Evolutionary conservation across 2,888 invertebrate genomes (phyloP).

Genomic region (Anthoptus insignis): DNA sequence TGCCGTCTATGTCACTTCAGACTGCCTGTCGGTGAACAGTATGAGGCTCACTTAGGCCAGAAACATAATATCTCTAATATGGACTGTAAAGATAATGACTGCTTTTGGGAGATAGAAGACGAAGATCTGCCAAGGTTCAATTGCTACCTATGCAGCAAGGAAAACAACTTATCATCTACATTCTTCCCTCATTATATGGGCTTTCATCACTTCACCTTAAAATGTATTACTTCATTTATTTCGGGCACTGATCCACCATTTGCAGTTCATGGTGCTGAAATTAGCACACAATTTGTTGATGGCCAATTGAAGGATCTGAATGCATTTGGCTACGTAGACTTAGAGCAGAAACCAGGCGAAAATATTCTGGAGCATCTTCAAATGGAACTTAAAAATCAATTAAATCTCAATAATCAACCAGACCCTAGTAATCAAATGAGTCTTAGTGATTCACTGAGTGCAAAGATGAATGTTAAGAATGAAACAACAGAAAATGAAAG

Average conservation of each 20-base stretch:
- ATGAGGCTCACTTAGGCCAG: constrained; percentile 71
- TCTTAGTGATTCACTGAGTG: constrained; percentile 52
- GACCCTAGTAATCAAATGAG: constrained; percentile 51
- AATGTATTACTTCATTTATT: constrained; percentile 72
- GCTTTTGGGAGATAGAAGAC: constrained; percentile 71
- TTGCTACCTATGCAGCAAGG: constrained; percentile 74
- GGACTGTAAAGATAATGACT: constrained; percentile 62
- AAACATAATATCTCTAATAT: constrained; percentile 75
- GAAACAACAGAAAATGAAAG: constrained; percentile 54
- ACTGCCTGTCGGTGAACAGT: constrained; percentile 70
- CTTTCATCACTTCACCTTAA: constrained; percentile 77
- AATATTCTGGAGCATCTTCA: constrained; percentile 17
- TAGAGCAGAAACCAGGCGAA: constrained; percentile 55
- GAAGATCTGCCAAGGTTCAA: constrained; percentile 64
- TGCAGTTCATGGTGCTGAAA: constrained; percentile 71
- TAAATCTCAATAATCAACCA: constrained; percentile 47
- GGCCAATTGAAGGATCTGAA: constrained; percentile 64
- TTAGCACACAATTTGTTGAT: constrained; percentile 71
- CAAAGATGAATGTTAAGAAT: constrained; percentile 57
- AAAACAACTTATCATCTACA: constrained; percentile 59
- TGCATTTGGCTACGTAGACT: constrained; percentile 70
- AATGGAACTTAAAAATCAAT: constrained; percentile 44
- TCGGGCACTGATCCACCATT: constrained; percentile 74
- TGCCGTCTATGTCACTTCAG: constrained; percentile 79
- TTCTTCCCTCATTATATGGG: constrained; percentile 81